Base-by-base conservation (phyloP, 1,140 invertebrate genomes). In the Drosophila arizonae region DNA sequence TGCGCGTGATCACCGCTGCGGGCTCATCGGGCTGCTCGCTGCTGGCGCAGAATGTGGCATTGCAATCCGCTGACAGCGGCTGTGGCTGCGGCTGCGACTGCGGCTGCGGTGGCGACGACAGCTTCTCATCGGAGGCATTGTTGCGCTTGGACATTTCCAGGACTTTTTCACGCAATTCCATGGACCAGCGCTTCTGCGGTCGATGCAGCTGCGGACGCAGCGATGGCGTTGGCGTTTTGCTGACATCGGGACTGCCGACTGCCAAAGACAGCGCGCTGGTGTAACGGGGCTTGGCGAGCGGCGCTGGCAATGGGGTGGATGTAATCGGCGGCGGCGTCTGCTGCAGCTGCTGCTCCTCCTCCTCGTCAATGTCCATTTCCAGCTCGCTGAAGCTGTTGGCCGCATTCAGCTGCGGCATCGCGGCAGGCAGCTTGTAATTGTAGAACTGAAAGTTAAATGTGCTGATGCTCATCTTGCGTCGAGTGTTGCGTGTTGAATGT, bases 311-410 rank as follows among this genome's bases (percentile, higher is more conserved):
- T 6, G 74, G 74, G 9, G 84, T 88, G 9, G 84, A 84, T 8
- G 85, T 84, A 15, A 75, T 60, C n/a, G 74, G 10, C 1, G 77
- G 13, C 1, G 77, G 68, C 3, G 24, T 15, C 21, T 72, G 41
- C 15, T 77, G 76, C 50, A 79, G 79, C 55, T 58, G 51, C 36
- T 72, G 41, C 30, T 76, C 79, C 33, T 72, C 56, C 30, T 79
- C 79, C 33, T 84, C 85, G 21, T 88, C 84, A 74, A 88, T 88
- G 85, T 88, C 84, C 84, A 88, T 88, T 89, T 88, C 85, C 30
- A 89, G 80, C 56, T 88, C 84, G 24, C 85, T 89, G 67, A 88
- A 76, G 39, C 77, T 73, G 1, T 65, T 17, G 26, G 39, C 68
- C 11, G 45, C 13, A 24, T 50, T 72, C 9, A 55, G 33, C 28